Evolutionary conservation across 2,113 vertebrate genomes (phyloP), one percentile per base, ranked within the genome.

Genomic region (Microtus montanus): DNA sequence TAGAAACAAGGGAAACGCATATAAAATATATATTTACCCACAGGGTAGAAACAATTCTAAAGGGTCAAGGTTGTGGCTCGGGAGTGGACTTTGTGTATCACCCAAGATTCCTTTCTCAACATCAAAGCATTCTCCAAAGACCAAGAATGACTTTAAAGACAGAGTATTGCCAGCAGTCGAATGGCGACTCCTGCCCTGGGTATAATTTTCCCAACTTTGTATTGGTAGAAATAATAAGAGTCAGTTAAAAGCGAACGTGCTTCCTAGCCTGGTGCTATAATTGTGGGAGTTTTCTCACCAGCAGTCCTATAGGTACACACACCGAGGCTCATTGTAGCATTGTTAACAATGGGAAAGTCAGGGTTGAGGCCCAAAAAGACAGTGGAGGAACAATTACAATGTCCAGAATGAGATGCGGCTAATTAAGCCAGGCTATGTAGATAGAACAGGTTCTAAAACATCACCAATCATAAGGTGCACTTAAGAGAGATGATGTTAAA

Each of bases 321-420:
- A 44, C 4, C 19, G 30, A 83, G 1, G 17, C 28, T 35, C 47
- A 44, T 0, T 24, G n/a, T 5, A 41, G 35, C 68, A 7, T 2
- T 61, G 5, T 61, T 47, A 33, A 30, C 47, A 64, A 58, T 0
- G 47, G 33, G 41, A 90, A 71, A 73, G 58, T 44, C 33, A 87
- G 33, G 47, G 38, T 0, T 10, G 26, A 4, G 44, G 70, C 10
- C 1, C 17, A n/a, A 33, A 49, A 44, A 9, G 63, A 14, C 30
- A 3, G 2, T 15, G 22, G 13, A 64, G 6, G 33, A 78, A n/a
- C 0, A 58, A 35, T 17, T 2, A 15, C 7, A 33, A 30, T 2
- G 24, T 22, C 41, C 10, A 44, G 12, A 0, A 30, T 1, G 8
- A 26, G 28, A n/a, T 20, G 11, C 22, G 14, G 38, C 44, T 47